phyloP scores from a whole-genome alignment of 2,113 vertebrate genomes.

The Cairina moschata region DNA sequence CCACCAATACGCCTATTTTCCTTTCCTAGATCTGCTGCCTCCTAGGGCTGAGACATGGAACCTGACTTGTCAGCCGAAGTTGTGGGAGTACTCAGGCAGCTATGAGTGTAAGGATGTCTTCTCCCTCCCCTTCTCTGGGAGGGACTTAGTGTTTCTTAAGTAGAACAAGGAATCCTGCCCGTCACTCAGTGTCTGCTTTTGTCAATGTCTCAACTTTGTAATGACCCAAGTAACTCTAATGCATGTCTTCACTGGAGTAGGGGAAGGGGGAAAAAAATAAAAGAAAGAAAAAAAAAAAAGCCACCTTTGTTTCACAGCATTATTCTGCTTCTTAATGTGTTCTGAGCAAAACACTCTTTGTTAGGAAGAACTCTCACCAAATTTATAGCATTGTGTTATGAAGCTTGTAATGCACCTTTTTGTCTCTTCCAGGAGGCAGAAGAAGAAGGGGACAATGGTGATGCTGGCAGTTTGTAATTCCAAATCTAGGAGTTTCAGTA shows the following conservation, averaged over 20 bases:
- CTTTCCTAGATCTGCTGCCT: neutral
- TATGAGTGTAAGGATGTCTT: neutral
- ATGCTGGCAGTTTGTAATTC: neutral
- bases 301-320: neutral
- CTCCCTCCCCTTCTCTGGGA: neutral
- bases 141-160: neutral
- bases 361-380: neutral
- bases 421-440: neutral
- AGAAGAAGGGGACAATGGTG: neutral
- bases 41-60: neutral
- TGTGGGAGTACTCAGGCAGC: neutral
- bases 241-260: accelerated
- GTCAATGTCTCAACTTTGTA: neutral
- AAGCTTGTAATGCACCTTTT: neutral
- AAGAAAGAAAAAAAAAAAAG: no score
- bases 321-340: neutral
- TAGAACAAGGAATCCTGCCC: neutral
- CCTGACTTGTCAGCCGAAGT: neutral
- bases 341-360: neutral
- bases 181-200: neutral
- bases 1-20: neutral
- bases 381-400: neutral
- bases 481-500: neutral
- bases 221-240: neutral
- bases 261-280: neutral